Evolutionary conservation across 2,888 invertebrate genomes (phyloP).

Genomic region (Carcina quercana): DNA sequence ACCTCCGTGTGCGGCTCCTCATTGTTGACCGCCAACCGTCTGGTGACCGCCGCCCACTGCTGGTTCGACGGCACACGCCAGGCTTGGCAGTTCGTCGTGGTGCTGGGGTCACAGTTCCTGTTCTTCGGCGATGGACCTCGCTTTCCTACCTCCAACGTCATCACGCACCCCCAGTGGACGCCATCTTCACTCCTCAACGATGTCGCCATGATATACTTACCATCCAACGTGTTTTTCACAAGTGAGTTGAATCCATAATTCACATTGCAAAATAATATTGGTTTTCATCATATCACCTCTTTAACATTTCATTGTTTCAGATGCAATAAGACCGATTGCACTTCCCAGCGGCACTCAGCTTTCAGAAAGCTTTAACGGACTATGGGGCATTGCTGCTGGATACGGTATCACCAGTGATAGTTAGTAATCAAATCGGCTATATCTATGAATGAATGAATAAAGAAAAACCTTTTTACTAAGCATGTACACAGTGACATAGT

Average conservation of each 20-base stretch:
- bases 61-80: slow-evolving; percentile 28
- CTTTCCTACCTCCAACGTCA: slow-evolving; percentile 28
- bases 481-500: too few relatives aligned
- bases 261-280: background rate
- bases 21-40: slow-evolving; percentile 21
- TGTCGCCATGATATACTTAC: slow-evolving; percentile 39
- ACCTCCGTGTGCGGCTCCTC: slow-evolving; percentile 27
- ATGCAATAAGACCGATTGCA: slow-evolving; percentile 27
- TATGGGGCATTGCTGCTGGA: slow-evolving; percentile 36
- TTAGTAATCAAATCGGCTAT: slow-evolving; percentile 28
- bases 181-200: slow-evolving; percentile 29
- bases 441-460: too few relatives aligned
- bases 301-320: slow-evolving; percentile 27
- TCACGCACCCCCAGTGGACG: slow-evolving; percentile 37
- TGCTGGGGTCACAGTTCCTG: slow-evolving; percentile 27
- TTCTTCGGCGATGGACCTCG: slow-evolving; percentile 32
- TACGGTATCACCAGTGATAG: slow-evolving; percentile 43
- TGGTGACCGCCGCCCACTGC: slow-evolving; percentile 36
- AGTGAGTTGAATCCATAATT: slow-evolving; percentile 20
- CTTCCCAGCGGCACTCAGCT: slow-evolving; percentile 26
- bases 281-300: too few relatives aligned
- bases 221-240: slow-evolving; percentile 21
- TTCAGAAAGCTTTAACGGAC: slow-evolving; percentile 29
- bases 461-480: too few relatives aligned
- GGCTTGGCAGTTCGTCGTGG: slow-evolving; percentile 25